Conservation (phyloP, 2,888 invertebrate genomes). For the Boloria selene region DNA sequence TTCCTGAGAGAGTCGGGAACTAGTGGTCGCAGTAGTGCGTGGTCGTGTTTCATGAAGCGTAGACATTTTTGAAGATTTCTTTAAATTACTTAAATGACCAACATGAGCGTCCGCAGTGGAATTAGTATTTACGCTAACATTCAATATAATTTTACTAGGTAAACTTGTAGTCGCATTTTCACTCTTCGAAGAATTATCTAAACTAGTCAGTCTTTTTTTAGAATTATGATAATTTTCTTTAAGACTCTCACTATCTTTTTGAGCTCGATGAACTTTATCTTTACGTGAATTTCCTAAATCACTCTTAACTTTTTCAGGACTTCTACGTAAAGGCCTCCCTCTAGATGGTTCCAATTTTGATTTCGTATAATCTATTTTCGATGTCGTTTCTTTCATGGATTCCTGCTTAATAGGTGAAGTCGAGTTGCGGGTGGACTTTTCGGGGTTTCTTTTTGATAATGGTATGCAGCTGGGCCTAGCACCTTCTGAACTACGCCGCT, state of each 20-base stretch:
- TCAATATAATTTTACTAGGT: constrained; percentile 65
- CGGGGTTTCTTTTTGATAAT: constrained; percentile 66
- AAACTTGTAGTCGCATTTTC: constrained; percentile 64
- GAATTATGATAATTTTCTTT: constrained; percentile 80
- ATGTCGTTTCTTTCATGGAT: constrained; percentile 53
- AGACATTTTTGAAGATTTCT: constrained; percentile 66
- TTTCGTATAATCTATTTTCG: constrained; percentile 57
- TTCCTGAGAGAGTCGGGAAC: constrained; percentile 79
- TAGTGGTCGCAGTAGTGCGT: constrained; percentile 48
- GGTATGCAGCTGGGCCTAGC: constrained; percentile 74
- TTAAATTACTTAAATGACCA: constrained; percentile 56
- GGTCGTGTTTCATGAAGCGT: constrained; percentile 75
- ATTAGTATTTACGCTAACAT: constrained; percentile 54
- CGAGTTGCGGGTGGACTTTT: constrained; percentile 59
- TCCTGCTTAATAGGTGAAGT: constrained; percentile 70
- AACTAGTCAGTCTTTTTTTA: constrained; percentile 82
- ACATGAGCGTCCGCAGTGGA: constrained; percentile 56
- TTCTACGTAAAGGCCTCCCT: constrained; percentile 58
- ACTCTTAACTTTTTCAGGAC: constrained; percentile 72
- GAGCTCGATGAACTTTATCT: constrained; percentile 75
- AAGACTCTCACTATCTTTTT: constrained; percentile 76
- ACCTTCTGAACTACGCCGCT: constrained; percentile 65
- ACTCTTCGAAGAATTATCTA: constrained; percentile 76
- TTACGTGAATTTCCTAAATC: constrained; percentile 70
- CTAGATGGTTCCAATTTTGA: constrained; percentile 60